Evolutionary conservation across 2,113 vertebrate genomes (phyloP).

Genomic region (Chloropsis cyanopogon): DNA sequence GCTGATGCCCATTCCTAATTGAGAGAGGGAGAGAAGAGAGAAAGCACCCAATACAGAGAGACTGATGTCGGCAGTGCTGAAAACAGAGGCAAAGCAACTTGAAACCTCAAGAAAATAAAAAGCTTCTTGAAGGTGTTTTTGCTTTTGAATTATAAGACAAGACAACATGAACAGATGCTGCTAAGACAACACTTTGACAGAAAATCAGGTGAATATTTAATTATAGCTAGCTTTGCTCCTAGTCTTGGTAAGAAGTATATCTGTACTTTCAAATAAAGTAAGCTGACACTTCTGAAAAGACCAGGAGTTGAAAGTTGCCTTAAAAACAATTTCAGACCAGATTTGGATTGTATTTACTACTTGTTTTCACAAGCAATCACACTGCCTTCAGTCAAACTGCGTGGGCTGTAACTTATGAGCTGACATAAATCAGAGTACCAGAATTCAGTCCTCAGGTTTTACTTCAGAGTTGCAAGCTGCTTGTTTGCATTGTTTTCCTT

Average conservation of each 20-base stretch:
- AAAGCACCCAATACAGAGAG: neutral
- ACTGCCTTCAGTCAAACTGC: conserved; percentile 2
- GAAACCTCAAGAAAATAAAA: conserved; percentile 16
- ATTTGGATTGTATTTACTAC: conserved; percentile 42
- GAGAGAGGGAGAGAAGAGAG: neutral
- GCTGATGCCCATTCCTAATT: neutral
- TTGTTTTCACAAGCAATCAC: conserved; percentile 43
- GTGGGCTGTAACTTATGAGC: neutral
- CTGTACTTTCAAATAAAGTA: conserved; percentile 14
- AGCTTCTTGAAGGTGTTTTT: conserved; percentile 2
- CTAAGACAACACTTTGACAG: conserved; percentile 15
- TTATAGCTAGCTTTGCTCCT: conserved; percentile 3
- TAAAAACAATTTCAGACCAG: conserved; percentile 32
- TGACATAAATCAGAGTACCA: conserved; percentile 5
- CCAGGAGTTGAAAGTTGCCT: conserved; percentile 27
- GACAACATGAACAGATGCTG: conserved; percentile 28
- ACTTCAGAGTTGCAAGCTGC: neutral
- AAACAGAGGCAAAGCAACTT: conserved; percentile 12
- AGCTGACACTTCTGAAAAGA: conserved; percentile 2
- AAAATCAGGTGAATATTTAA: conserved; percentile 45
- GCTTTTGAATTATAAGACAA: conserved; percentile 42
- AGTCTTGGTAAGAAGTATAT: neutral
- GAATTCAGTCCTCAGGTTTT: neutral
- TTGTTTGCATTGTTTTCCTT: neutral
- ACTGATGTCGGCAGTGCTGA: neutral